Evolutionary conservation across 2,797 vertebrate genomes (phyloP).

Genomic region (Enteromius treurensis): DNA sequence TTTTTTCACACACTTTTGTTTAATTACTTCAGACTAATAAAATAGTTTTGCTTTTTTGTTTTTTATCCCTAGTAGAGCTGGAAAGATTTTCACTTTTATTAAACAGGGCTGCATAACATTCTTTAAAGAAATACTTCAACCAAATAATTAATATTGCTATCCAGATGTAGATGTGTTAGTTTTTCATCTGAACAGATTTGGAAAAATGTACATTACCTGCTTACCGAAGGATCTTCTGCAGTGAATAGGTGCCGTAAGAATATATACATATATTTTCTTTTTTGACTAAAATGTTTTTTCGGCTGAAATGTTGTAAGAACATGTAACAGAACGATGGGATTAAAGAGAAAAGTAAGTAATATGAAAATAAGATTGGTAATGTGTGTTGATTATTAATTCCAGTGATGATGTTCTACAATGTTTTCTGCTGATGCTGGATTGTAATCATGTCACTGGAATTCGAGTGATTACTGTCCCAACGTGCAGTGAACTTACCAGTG

Average conservation of each 20-base stretch:
- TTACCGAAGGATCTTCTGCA: neutral
- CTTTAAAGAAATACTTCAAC: neutral
- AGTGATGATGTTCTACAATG: too few species aligned
- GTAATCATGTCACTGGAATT: too few species aligned
- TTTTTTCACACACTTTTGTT: neutral
- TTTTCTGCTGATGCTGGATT: too few species aligned
- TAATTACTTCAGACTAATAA: neutral
- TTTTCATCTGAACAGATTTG: neutral
- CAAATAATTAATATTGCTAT: neutral
- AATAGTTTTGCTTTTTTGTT: neutral
- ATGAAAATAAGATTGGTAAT: too few species aligned
- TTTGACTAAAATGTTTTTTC: too few species aligned
- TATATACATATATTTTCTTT: too few species aligned
- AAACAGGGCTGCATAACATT: neutral
- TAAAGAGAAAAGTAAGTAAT: too few species aligned
- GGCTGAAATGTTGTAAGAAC: too few species aligned
- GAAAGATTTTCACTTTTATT: neutral
- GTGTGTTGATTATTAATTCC: too few species aligned
- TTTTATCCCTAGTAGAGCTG: neutral
- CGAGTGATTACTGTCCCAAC: too few species aligned
- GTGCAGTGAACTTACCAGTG: too few species aligned
- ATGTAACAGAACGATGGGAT: too few species aligned
- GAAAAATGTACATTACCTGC: neutral
- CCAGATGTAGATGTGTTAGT: neutral
- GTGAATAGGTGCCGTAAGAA: neutral